Evolutionary conservation across 2,797 vertebrate species (phyloP).

Genomic region (Microctenopoma steveboyesi): DNA sequence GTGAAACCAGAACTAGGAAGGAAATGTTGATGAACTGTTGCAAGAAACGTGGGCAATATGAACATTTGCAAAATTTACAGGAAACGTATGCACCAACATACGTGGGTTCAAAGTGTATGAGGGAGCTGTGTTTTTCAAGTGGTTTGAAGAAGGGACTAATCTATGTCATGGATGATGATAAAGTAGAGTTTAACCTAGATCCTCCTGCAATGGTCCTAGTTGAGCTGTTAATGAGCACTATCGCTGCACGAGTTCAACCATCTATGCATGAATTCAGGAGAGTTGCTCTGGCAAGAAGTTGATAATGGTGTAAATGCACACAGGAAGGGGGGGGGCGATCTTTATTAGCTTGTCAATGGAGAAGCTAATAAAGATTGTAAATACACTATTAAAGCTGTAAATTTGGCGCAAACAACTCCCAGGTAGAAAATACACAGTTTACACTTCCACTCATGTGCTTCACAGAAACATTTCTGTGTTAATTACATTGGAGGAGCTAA

Average conservation of each 20-base stretch:
- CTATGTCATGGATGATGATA: slow-evolving; percentile 32
- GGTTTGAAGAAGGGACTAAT: slow-evolving; percentile 14
- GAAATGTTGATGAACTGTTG: neutral
- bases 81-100: slow-evolving; percentile 31
- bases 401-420: slow-evolving; percentile 34
- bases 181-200: slow-evolving; percentile 16
- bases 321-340: neutral
- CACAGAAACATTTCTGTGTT: slow-evolving; percentile 31
- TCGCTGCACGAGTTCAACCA: slow-evolving; percentile 8
- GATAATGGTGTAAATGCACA: slow-evolving; percentile 8
- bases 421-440: slow-evolving; percentile 44
- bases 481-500: slow-evolving; percentile 44
- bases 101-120: slow-evolving; percentile 32
- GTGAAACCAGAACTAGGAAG: slow-evolving; percentile 4
- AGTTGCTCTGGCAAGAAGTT: slow-evolving; percentile 4
- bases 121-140: slow-evolving; percentile 20
- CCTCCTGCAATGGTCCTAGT: slow-evolving; percentile 10
- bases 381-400: slow-evolving; percentile 45
- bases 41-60: slow-evolving; percentile 1
- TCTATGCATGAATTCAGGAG: slow-evolving; percentile 7
- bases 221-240: slow-evolving; percentile 42
- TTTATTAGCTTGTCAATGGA: neutral
- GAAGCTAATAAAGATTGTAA: slow-evolving; percentile 29
- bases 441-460: slow-evolving; percentile 39
- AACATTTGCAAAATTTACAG: slow-evolving; percentile 29